Evolutionary conservation across 1,140 invertebrate genomes (phyloP).

Genomic region (Maniola jurtina): DNA sequence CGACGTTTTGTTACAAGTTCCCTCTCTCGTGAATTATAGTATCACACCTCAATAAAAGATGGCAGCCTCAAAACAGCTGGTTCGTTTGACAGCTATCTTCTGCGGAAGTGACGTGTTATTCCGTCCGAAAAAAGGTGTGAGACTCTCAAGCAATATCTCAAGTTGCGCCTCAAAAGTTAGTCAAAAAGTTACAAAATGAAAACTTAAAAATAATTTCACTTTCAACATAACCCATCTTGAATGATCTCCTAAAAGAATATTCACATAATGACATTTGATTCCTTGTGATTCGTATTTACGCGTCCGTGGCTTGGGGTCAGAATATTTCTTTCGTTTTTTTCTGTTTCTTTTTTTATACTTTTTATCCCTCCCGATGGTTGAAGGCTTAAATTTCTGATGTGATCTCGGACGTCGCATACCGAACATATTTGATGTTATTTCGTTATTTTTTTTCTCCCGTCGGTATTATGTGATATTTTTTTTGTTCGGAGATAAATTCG

Average conservation of each 20-base stretch:
- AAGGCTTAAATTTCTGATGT: conserved; percentile 73
- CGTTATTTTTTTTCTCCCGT: conserved; percentile 48
- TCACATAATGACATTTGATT: conserved; percentile 63
- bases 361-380: conserved; percentile 54
- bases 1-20: too few species aligned
- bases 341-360: conserved; percentile 50
- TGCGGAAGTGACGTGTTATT: too few species aligned
- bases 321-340: conserved; percentile 28
- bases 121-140: too few species aligned
- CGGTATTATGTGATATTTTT: conserved; percentile 49
- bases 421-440: conserved; percentile 72
- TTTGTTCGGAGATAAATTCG: conserved; percentile 38
- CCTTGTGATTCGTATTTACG: conserved; percentile 69
- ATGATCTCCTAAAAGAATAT: conserved; percentile 1
- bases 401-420: conserved; percentile 72
- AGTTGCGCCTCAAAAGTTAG: too few species aligned
- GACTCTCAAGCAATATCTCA: too few species aligned
- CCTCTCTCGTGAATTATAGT: too few species aligned
- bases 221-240: neutral
- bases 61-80: too few species aligned
- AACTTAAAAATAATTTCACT: neutral
- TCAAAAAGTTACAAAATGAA: neutral
- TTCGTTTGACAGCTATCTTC: too few species aligned
- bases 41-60: too few species aligned
- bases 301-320: conserved; percentile 55